Conservation (phyloP, 2,113 vertebrate genomes). For the Syrrhaptes paradoxus region DNA sequence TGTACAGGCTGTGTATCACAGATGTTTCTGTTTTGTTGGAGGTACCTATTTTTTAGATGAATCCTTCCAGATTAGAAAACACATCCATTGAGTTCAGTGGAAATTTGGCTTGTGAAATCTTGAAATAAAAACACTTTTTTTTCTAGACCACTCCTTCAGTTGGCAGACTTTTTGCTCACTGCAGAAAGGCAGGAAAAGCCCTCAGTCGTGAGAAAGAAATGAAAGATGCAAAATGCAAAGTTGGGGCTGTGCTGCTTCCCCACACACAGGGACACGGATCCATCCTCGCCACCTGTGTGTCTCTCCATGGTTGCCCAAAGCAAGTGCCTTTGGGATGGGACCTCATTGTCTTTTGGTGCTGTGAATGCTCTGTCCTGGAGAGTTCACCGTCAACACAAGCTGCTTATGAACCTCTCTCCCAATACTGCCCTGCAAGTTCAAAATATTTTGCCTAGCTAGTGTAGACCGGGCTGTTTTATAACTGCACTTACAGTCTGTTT, state of each 20-base stretch:
- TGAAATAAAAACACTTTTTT: not conserved
- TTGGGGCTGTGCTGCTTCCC: not conserved
- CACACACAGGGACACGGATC: not conserved
- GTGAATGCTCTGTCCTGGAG: not conserved
- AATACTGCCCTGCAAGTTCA: not conserved
- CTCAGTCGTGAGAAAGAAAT: not conserved
- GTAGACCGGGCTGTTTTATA: not conserved
- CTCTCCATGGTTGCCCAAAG: not conserved
- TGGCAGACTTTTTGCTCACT: not conserved
- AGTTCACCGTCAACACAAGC: not conserved
- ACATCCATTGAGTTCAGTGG: not conserved
- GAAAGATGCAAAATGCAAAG: not conserved
- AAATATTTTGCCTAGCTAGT: not conserved
- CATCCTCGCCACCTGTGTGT: rapidly evolving
- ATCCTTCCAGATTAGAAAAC: not conserved
- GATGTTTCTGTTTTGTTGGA: not conserved
- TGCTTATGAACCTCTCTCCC: not conserved
- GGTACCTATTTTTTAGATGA: not conserved
- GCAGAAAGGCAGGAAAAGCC: not conserved
- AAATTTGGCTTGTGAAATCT: not conserved
- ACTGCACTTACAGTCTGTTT: not conserved
- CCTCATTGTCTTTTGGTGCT: not conserved
- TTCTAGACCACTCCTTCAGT: not conserved
- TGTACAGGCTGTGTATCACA: not conserved
- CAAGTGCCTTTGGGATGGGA: not conserved